These are phyloP conservation scores for Spea multiplicata DNA, from an alignment of 2,113 vertebrate genomes.

Conservation along the genomic window DNA sequence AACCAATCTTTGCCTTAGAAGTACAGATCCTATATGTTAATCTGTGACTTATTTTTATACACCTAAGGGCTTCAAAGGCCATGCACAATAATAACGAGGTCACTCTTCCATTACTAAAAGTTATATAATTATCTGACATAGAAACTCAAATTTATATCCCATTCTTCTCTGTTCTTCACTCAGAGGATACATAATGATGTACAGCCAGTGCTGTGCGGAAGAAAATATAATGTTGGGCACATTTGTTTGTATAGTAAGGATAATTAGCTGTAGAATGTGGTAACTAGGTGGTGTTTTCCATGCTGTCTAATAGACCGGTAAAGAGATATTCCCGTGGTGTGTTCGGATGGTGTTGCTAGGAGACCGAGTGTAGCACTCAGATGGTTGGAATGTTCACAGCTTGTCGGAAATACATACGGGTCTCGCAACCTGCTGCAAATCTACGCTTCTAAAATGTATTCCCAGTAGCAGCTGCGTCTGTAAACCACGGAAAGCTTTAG, in stretches of 20 bases:
- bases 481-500: not conserved
- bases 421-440: slow-evolving; percentile 24
- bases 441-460: slow-evolving; percentile 8
- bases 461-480: slow-evolving; percentile 13
- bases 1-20: too few relatives aligned
- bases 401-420: slow-evolving; percentile 22
- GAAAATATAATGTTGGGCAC: not conserved
- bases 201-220: not conserved
- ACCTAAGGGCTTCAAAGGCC: too few relatives aligned
- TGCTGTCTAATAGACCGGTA: slow-evolving; percentile 42
- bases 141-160: too few relatives aligned
- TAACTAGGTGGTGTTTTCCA: slow-evolving; percentile 37
- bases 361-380: slow-evolving; percentile 36
- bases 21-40: too few relatives aligned
- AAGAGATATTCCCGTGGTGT: slow-evolving; percentile 53
- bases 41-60: too few relatives aligned
- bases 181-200: too few relatives aligned
- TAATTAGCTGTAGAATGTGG: slow-evolving; percentile 9
- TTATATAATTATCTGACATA: too few relatives aligned
- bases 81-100: too few relatives aligned
- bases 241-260: slow-evolving; percentile 10
- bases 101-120: too few relatives aligned
- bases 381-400: not conserved
- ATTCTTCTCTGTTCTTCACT: too few relatives aligned
- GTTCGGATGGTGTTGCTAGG: slow-evolving; percentile 56